Percentiles rank a stretch among this genome's conserved stretches.
These are phyloP conservation scores for Philopotamus ludificatus DNA, from an alignment of 1,140 invertebrate species.

Conservation along the genomic window DNA sequence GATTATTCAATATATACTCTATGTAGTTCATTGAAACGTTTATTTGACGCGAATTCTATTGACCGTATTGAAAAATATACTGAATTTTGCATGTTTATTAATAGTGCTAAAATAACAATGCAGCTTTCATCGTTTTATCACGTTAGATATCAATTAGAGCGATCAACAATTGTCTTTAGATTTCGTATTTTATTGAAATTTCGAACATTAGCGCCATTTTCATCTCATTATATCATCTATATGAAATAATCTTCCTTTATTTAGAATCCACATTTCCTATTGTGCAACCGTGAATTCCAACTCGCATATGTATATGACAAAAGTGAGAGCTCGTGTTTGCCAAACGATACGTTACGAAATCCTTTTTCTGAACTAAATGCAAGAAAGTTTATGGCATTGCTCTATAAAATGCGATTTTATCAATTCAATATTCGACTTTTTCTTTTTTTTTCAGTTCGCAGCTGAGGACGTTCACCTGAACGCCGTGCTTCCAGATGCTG, in stretches of 20 bases:
- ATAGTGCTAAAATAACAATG: background rate
- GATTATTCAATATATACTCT: background rate
- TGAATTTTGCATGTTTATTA: background rate
- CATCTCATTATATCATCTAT: background rate
- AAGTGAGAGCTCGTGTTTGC: background rate
- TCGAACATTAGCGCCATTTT: background rate
- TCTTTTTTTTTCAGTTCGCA: conserved; percentile 25
- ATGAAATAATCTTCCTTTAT: background rate
- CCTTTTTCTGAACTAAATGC: background rate
- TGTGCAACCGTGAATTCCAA: background rate
- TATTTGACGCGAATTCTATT: no score
- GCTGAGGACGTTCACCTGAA: conserved; percentile 36
- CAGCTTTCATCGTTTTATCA: no score
- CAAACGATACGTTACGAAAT: background rate
- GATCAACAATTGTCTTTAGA: background rate
- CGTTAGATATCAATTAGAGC: no score
- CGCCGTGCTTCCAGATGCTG: conserved; percentile 30
- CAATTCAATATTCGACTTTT: background rate
- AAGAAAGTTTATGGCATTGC: background rate
- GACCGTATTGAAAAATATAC: no score
- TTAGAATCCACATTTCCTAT: background rate
- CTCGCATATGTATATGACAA: background rate
- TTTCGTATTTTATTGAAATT: background rate
- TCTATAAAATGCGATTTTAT: background rate
- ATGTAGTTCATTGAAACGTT: background rate